Conservation (phyloP, 92 coral and sea anemone genomes). For the Scolanthus callimorphus region DNA sequence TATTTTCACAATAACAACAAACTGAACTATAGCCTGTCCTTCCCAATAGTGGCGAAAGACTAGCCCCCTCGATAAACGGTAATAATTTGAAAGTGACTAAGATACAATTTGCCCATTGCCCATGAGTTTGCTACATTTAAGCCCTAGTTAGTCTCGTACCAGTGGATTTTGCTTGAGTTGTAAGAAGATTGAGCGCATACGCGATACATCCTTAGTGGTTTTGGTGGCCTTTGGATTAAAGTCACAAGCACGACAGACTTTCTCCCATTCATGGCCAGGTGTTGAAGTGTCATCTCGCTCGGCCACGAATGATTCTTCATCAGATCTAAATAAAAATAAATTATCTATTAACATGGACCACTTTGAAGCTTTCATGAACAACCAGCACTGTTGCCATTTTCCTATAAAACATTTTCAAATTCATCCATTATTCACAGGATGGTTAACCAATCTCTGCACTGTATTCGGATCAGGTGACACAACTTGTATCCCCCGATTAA, state of each 20-base stretch:
- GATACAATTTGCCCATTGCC: constrained; percentile 24
- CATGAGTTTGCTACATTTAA: constrained; percentile 10
- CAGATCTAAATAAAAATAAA: too few relatives aligned
- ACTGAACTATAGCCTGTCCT: not conserved
- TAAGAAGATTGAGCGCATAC: constrained; percentile 98
- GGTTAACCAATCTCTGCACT: too few relatives aligned
- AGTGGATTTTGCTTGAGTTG: constrained; percentile 94
- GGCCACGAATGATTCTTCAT: constrained; percentile 87
- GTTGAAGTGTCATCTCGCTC: constrained; percentile 88
- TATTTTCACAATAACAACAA: not conserved
- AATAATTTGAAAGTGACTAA: constrained; percentile 16
- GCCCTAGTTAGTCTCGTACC: constrained; percentile 44
- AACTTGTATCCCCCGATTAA: too few relatives aligned
- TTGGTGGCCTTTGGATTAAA: constrained; percentile 96
- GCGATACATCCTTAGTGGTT: constrained; percentile 87
- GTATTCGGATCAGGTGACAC: too few relatives aligned
- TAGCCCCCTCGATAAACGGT: not conserved
- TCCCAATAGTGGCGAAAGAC: not conserved
- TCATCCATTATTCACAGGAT: too few relatives aligned
- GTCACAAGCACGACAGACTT: constrained; percentile 95
- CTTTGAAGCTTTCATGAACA: too few relatives aligned
- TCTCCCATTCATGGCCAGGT: constrained; percentile 91
- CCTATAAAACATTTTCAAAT: too few relatives aligned
- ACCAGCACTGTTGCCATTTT: too few relatives aligned
- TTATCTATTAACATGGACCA: too few relatives aligned